Evolutionary conservation across 1,140 invertebrate species (phyloP).

Genomic region (Pissodes strobi): DNA sequence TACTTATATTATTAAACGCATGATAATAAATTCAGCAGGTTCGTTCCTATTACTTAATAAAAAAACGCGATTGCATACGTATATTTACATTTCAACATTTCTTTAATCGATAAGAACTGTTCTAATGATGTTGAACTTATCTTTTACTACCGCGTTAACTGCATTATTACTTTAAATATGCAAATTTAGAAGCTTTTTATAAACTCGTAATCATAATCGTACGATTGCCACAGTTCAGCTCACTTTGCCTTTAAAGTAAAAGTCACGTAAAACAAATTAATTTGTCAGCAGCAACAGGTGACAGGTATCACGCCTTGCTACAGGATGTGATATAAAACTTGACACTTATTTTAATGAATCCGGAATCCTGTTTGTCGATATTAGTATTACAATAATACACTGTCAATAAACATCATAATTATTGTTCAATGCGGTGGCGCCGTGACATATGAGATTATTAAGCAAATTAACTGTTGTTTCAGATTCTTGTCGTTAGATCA

Average conservation of each 20-base stretch:
- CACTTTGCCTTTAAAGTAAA: constrained; percentile 1
- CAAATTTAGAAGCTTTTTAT: not conserved
- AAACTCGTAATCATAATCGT: not conserved
- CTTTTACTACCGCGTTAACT: not conserved
- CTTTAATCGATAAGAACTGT: too few relatives aligned
- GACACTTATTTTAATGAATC: not conserved
- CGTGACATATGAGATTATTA: too few relatives aligned
- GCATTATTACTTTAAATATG: not conserved
- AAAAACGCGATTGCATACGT: too few relatives aligned
- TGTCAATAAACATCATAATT: not conserved
- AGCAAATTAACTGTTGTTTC: too few relatives aligned
- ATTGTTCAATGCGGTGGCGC: not conserved
- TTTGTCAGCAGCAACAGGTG: not conserved
- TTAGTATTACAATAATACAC: not conserved
- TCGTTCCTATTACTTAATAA: too few relatives aligned
- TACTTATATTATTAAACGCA: too few relatives aligned
- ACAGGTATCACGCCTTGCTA: constrained; percentile 4
- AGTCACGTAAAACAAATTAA: constrained; percentile 4
- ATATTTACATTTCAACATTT: too few relatives aligned
- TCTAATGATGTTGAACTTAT: too few relatives aligned
- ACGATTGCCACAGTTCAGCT: constrained; percentile 3
- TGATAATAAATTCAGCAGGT: too few relatives aligned
- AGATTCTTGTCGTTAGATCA: too few relatives aligned
- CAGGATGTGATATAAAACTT: constrained; percentile 1
- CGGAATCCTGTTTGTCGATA: not conserved